Evolutionary conservation across 2,797 vertebrate species (phyloP).

Genomic region (Pantherophis alleghaniensis): DNA sequence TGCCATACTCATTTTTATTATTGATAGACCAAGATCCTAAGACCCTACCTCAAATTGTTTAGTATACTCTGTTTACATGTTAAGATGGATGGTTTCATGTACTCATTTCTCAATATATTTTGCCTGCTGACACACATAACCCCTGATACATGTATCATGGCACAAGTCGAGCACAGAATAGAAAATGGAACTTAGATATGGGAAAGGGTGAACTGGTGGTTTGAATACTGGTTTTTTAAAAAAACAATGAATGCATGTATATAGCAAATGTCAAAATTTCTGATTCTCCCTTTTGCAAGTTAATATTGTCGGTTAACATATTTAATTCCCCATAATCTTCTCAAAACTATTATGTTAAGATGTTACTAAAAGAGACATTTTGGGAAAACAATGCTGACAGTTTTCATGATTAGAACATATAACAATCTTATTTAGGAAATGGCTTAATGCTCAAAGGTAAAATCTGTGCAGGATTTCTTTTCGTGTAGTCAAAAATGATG

Average conservation of each 20-base stretch:
- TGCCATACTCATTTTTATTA: background rate
- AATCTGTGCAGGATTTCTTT: background rate
- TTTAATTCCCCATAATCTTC: background rate
- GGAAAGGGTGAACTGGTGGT: background rate
- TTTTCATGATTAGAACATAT: background rate
- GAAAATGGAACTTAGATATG: background rate
- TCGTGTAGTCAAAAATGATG: background rate
- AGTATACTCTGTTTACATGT: background rate
- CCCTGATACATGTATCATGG: background rate
- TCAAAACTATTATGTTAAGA: background rate
- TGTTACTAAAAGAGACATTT: background rate
- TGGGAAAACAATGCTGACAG: background rate
- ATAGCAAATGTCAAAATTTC: background rate
- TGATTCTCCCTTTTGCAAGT: background rate
- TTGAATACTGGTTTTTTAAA: background rate
- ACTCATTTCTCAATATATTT: background rate
- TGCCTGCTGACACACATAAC: background rate
- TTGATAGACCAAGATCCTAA: background rate
- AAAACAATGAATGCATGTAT: background rate
- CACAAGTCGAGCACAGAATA: background rate
- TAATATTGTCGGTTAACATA: background rate
- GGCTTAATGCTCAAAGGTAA: background rate
- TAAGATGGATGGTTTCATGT: background rate
- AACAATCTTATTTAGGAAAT: background rate
- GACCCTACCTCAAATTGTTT: background rate